These are phyloP conservation scores for Pogonocherus hispidulus DNA, from an alignment of 2,888 invertebrate species.

Conservation along the genomic window DNA sequence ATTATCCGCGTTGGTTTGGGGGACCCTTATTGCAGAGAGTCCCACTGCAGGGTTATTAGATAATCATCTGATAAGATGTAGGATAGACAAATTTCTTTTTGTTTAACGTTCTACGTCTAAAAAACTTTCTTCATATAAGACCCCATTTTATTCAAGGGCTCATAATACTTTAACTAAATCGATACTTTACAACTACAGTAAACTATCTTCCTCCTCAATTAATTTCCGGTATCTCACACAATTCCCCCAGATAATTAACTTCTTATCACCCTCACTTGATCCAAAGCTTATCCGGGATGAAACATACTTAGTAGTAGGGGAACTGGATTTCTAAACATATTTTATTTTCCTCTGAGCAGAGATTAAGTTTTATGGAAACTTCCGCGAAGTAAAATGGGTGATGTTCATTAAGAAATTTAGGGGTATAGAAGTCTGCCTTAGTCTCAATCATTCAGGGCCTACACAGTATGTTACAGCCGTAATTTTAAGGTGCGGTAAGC, in stretches of 20 bases:
- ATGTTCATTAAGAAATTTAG: not conserved
- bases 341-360: not conserved
- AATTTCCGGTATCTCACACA: slow-evolving; percentile 1
- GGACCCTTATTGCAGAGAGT: too few relatives aligned
- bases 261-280: slow-evolving; percentile 10
- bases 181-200: not conserved
- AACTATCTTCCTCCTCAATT: slow-evolving; percentile 12
- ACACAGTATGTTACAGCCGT: not conserved
- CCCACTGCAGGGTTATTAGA: too few relatives aligned
- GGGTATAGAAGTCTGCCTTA: not conserved
- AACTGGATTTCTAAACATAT: not conserved
- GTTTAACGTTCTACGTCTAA: too few relatives aligned
- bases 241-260: slow-evolving; percentile 10
- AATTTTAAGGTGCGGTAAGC: not conserved
- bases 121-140: too few relatives aligned
- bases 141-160: too few relatives aligned
- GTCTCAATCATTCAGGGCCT: not conserved
- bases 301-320: not conserved
- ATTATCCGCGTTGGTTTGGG: too few relatives aligned
- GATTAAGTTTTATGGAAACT: not conserved
- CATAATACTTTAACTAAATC: not conserved
- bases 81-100: too few relatives aligned
- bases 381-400: not conserved
- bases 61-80: too few relatives aligned
- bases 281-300: not conserved